phyloP scores from a whole-genome alignment of 1,140 invertebrate genomes.

The Argopecten irradians region DNA sequence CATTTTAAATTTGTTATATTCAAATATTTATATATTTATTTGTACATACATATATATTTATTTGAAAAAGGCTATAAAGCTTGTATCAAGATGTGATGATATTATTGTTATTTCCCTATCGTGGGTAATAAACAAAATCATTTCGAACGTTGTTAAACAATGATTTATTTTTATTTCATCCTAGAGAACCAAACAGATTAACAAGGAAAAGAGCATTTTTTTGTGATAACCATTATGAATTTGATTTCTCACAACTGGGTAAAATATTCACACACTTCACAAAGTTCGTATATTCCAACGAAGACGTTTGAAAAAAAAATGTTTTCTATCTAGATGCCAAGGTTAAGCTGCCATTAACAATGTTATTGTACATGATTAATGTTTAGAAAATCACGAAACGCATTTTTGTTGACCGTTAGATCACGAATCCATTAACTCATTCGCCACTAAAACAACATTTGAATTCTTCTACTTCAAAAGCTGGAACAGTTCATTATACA shows the following conservation, averaged over 20 bases:
- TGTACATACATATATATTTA: slow-evolving; percentile 24
- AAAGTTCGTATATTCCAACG: no score
- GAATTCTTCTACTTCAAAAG: no score
- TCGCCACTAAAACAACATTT: no score
- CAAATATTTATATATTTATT: slow-evolving; percentile 24
- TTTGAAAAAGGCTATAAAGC: not conserved
- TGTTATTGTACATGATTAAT: not conserved
- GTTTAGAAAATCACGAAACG: not conserved
- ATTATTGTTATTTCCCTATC: not conserved
- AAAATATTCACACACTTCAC: no score
- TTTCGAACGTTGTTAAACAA: not conserved
- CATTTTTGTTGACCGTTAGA: not conserved
- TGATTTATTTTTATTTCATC: not conserved
- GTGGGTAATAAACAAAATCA: not conserved
- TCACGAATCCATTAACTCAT: not conserved
- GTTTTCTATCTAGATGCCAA: no score
- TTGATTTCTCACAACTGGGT: no score
- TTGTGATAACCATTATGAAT: no score
- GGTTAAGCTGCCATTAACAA: not conserved
- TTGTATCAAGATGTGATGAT: slow-evolving; percentile 20
- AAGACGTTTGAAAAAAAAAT: no score
- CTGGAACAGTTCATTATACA: no score
- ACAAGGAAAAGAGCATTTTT: no score
- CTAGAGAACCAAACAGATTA: no score
- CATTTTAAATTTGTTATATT: slow-evolving; percentile 11